Conservation (phyloP, 2,113 vertebrate species). For the Caranx melampygus region DNA sequence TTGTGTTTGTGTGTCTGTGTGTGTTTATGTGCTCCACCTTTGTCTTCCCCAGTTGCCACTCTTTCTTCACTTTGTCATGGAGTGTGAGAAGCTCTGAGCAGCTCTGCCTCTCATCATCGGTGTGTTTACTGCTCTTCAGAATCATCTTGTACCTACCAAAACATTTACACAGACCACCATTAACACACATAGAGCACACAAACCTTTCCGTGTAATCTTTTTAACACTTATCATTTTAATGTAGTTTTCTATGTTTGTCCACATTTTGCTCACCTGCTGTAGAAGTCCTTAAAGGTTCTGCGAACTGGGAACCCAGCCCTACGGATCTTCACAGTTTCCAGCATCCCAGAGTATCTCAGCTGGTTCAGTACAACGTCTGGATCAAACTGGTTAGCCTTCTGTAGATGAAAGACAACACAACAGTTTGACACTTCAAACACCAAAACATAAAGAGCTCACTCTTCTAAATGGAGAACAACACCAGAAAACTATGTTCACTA, state of each 20-base stretch:
- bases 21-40: constrained; percentile 83
- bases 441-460: background rate
- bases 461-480: background rate
- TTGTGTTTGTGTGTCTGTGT: constrained; percentile 35
- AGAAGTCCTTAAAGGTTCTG: constrained; percentile 89
- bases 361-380: constrained; percentile 91
- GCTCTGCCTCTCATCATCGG: constrained; percentile 77
- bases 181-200: background rate
- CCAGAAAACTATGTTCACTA: background rate
- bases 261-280: constrained; percentile 81
- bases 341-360: constrained; percentile 92
- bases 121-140: constrained; percentile 72
- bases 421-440: background rate
- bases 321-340: constrained; percentile 94
- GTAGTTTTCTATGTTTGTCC: background rate
- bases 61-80: constrained; percentile 82
- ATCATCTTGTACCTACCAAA: constrained; percentile 89
- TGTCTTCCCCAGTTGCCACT: constrained; percentile 92
- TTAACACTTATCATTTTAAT: background rate
- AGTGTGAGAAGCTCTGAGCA: constrained; percentile 85
- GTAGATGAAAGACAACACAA: constrained; percentile 30
- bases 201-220: background rate
- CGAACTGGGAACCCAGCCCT: constrained; percentile 92
- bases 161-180: constrained; percentile 16
- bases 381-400: constrained; percentile 88